Evolutionary conservation across 2,113 vertebrate genomes (phyloP), one percentile per base, ranked within the genome.

Genomic region (Cheirogaleus medius): DNA sequence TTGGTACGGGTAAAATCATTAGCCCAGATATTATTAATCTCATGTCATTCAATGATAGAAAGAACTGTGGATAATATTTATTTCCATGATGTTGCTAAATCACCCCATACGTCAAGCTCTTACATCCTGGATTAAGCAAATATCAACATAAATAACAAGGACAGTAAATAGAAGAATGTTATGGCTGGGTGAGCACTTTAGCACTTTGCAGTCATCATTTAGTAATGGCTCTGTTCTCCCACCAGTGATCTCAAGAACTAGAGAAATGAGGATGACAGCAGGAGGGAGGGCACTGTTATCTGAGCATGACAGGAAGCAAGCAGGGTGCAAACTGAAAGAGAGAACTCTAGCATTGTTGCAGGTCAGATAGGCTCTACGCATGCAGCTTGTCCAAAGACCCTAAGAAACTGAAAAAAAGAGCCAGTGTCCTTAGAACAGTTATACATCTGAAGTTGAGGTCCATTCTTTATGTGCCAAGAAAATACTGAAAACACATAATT

Each of bases 101-200:
- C 29, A 64, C 32, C 39, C 8, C 29, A 25, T 73, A 54, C 80
- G 34, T 83, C 66, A 95, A 37, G 23, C 56, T 29, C 29, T 8
- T 74, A 54, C 63, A 88, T 74, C 25, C 21, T 77, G 90, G 52
- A 93, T 87, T 91, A 96, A 94, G 71, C 44, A 97, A 97, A 90
- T 90, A 92, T 81, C 68, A 92, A 84, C 69, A 94, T 85, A 92
- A 96, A 90, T 94, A 92, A 87, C 69, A 87, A 96, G 42, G n/a
- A 68, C 54, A 88, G 93, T 78, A 95, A 97, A 81, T 32, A 82
- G 58, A 64, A 94, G 69, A 84, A 60, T 91, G 21, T 47, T 77
- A 73, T 58, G 93, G 32, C 42, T 92, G 77, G 34, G 14, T 89
- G 82, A 96, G 23, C 91, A 68, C 13, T 39, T 54, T 10, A 92